Evolutionary conservation across 2,888 invertebrate species (phyloP).

Genomic region (Caenorhabditis drosophilae): DNA sequence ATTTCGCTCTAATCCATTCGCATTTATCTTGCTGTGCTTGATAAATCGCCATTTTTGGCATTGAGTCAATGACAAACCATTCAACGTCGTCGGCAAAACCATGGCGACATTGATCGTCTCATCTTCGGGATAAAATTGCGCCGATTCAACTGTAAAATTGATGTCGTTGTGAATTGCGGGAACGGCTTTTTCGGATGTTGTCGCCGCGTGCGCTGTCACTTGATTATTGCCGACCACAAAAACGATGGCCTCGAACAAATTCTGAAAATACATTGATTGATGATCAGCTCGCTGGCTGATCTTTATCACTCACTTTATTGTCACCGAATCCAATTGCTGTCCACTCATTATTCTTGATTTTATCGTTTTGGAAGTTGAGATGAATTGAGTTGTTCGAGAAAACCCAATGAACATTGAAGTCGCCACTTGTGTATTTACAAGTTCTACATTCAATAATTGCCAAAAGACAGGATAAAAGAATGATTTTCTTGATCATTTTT

Average conservation of each 20-base stretch:
- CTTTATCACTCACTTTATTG: slow-evolving; percentile 19
- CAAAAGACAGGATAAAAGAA: slow-evolving; percentile 4
- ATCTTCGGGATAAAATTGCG: too few relatives aligned
- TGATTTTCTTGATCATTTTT: slow-evolving; percentile 4
- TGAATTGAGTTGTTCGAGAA: slow-evolving; percentile 18
- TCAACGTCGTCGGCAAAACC: too few relatives aligned
- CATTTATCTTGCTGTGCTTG: too few relatives aligned
- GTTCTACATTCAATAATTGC: slow-evolving; percentile 8
- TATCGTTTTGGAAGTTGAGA: slow-evolving; percentile 19
- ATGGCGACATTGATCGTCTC: too few relatives aligned
- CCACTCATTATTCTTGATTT: slow-evolving; percentile 33
- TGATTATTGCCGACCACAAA: neutral
- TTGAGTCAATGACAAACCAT: too few relatives aligned
- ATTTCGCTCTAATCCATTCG: too few relatives aligned
- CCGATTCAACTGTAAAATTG: neutral
- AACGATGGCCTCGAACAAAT: neutral
- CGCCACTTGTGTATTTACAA: slow-evolving; percentile 11
- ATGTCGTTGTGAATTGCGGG: too few relatives aligned
- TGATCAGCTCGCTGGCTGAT: neutral
- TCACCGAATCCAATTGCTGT: slow-evolving; percentile 37
- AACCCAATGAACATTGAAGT: slow-evolving; percentile 17
- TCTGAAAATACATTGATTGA: neutral
- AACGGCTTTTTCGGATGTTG: neutral
- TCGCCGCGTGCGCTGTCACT: neutral
- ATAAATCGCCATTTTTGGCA: too few relatives aligned